Percentiles rank a stretch among this genome's conserved stretches.
phyloP scores from a whole-genome alignment of 2,888 invertebrate genomes.

The Limnephilus rhombicus region DNA sequence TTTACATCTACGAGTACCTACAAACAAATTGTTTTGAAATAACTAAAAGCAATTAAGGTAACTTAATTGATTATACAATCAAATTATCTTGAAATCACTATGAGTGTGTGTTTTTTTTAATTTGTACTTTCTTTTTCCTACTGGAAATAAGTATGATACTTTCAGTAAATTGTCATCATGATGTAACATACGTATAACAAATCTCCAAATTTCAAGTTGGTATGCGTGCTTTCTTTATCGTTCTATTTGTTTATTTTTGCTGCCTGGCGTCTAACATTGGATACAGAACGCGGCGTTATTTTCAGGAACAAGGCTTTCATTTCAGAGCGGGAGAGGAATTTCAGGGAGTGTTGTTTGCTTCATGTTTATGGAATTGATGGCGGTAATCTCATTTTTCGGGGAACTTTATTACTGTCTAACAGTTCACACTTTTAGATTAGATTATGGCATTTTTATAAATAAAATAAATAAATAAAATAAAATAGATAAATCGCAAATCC shows the following conservation, averaged over 20 bases:
- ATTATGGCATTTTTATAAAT: too few relatives aligned
- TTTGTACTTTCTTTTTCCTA: not conserved
- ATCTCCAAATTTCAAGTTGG: not conserved
- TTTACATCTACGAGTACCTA: too few relatives aligned
- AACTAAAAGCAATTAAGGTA: too few relatives aligned
- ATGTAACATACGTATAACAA: not conserved
- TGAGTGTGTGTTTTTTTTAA: too few relatives aligned
- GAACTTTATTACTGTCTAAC: not conserved
- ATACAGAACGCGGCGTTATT: not conserved
- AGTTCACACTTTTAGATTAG: not conserved
- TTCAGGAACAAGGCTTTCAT: not conserved
- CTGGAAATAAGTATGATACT: not conserved
- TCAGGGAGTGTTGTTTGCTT: not conserved
- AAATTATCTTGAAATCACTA: too few relatives aligned
- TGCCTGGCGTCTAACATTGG: not conserved
- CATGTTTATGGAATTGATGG: not conserved
- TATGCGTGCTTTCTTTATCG: not conserved
- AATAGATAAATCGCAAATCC: not conserved
- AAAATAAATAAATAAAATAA: too few relatives aligned
- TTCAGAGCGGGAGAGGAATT: not conserved
- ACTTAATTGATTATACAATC: too few relatives aligned
- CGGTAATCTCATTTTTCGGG: not conserved
- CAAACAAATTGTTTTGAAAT: too few relatives aligned
- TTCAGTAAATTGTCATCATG: not conserved
- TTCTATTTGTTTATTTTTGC: not conserved